Evolutionary conservation across 2,797 vertebrate genomes (phyloP).

Genomic region (Pogoniulus pusillus): DNA sequence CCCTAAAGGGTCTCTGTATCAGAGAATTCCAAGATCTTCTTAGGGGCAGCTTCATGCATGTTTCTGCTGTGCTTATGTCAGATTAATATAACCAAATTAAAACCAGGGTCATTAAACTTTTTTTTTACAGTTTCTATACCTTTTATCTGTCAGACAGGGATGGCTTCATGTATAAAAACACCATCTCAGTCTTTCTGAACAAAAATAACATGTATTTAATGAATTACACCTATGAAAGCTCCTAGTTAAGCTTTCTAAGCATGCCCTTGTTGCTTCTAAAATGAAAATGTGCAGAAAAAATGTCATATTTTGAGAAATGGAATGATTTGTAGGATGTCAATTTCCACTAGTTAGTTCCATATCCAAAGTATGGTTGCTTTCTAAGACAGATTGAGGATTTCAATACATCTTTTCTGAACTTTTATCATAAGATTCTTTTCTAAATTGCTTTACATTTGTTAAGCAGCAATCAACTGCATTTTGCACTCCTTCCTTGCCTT

Average conservation of each 20-base stretch:
- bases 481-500: neutral
- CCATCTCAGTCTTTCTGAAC: neutral
- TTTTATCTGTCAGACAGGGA: neutral
- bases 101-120: neutral
- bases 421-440: neutral
- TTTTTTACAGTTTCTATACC: neutral
- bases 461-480: neutral
- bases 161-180: too few relatives aligned
- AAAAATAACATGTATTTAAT: neutral
- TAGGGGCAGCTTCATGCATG: neutral
- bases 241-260: neutral
- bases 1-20: neutral
- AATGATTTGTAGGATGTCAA: neutral
- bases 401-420: neutral
- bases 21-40: neutral
- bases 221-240: neutral
- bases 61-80: neutral
- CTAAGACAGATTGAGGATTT: neutral
- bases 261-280: neutral
- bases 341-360: neutral
- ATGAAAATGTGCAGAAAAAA: neutral
- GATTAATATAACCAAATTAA: neutral
- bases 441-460: neutral
- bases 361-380: neutral
- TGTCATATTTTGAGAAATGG: neutral